These are phyloP conservation scores for Fulica atra DNA, from an alignment of 2,113 vertebrate species.

Conservation along the genomic window DNA sequence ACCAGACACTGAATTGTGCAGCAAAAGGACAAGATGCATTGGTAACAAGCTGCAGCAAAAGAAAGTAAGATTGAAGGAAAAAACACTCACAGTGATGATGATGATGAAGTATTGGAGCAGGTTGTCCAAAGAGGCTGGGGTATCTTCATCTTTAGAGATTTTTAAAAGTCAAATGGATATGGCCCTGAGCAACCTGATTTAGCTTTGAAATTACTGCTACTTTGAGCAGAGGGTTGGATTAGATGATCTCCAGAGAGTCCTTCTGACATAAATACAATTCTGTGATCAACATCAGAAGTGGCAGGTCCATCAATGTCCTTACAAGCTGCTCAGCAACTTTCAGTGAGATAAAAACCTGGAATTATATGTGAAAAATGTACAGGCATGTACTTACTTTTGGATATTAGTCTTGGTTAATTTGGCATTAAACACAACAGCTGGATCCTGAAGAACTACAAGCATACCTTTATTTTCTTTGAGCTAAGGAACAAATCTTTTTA, in stretches of 20 bases:
- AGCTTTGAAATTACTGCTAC: not conserved
- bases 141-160: not conserved
- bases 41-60: not conserved
- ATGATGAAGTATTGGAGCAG: not conserved
- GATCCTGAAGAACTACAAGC: not conserved
- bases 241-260: not conserved
- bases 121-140: not conserved
- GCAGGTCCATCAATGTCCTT: not conserved
- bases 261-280: not conserved
- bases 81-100: not conserved
- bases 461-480: not conserved
- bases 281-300: not conserved
- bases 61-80: not conserved
- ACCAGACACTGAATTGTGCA: fast-evolving
- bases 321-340: not conserved
- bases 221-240: not conserved
- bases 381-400: not conserved
- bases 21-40: not conserved
- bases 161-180: not conserved
- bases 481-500: not conserved
- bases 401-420: not conserved
- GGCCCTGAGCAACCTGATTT: not conserved
- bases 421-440: not conserved
- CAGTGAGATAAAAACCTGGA: not conserved
- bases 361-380: not conserved